Conservation (phyloP, 1,140 invertebrate species). For the Chlorops oryzae region DNA sequence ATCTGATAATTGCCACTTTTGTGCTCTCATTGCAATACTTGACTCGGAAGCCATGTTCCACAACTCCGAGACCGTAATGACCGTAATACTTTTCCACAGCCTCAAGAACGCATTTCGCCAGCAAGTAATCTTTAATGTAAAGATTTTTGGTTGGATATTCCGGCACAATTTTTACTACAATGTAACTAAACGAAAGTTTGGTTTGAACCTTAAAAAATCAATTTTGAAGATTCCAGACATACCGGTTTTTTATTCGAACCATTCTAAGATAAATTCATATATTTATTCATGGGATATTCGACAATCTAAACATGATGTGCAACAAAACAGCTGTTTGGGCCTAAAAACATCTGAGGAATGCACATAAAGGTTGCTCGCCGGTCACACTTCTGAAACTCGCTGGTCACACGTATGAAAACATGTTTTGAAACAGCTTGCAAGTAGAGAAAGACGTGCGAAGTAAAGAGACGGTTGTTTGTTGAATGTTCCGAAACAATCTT, state of each 20-base stretch:
- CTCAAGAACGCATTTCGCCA: slow-evolving; percentile 55
- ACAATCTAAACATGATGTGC: too few species aligned
- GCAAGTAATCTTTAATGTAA: slow-evolving; percentile 52
- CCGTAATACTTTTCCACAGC: slow-evolving; percentile 66
- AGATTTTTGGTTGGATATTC: slow-evolving; percentile 49
- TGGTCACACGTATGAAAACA: too few species aligned
- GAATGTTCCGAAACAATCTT: too few species aligned
- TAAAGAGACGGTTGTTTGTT: too few species aligned
- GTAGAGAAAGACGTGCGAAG: too few species aligned
- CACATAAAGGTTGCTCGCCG: too few species aligned
- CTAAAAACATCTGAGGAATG: too few species aligned
- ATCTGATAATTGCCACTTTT: slow-evolving; percentile 63
- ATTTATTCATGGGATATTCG: too few species aligned
- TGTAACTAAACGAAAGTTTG: slow-evolving; percentile 52
- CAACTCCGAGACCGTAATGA: slow-evolving; percentile 62
- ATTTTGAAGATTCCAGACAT: slow-evolving; percentile 20
- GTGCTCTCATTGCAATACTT: slow-evolving; percentile 73
- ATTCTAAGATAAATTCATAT: slow-evolving; percentile 50
- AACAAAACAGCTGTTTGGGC: too few species aligned
- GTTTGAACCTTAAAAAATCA: slow-evolving; percentile 12
- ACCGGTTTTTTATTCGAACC: slow-evolving; percentile 67
- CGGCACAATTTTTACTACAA: slow-evolving; percentile 56
- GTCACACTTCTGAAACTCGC: too few species aligned
- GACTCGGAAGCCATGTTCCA: slow-evolving; percentile 62
- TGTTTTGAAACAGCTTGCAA: too few species aligned